phyloP scores from a whole-genome alignment of 1,140 invertebrate species.

The Oedothorax gibbosus region DNA sequence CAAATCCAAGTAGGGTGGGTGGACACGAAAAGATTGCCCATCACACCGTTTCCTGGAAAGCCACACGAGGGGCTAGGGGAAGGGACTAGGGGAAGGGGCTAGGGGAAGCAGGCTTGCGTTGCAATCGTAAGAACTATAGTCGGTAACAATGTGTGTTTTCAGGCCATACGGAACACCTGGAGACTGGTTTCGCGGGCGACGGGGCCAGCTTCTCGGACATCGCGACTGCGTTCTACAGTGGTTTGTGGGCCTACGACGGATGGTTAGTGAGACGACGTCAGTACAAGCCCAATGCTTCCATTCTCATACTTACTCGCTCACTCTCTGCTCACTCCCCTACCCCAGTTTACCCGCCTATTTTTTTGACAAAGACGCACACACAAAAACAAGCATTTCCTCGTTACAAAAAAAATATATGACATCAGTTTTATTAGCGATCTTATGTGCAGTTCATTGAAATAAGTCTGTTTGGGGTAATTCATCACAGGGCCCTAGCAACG shows the following conservation, averaged over 20 bases:
- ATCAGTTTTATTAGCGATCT: too few species aligned
- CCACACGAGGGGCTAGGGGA: not conserved
- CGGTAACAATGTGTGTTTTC: not conserved
- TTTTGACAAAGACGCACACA: too few species aligned
- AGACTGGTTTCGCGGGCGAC: constrained; percentile 68
- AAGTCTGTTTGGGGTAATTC: too few species aligned
- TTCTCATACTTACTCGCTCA: not conserved
- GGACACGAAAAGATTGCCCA: too few species aligned
- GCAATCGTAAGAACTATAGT: not conserved
- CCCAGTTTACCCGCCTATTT: too few species aligned
- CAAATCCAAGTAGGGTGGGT: too few species aligned
- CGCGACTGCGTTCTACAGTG: constrained; percentile 72
- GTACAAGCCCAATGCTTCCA: constrained; percentile 59
- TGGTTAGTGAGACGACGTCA: constrained; percentile 66
- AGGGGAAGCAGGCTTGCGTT: too few species aligned
- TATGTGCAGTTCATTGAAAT: too few species aligned
- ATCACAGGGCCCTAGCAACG: too few species aligned
- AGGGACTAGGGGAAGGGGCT: too few species aligned
- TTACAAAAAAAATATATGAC: too few species aligned
- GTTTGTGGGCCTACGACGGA: constrained; percentile 72
- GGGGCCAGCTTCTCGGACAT: constrained; percentile 67
- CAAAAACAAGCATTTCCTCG: too few species aligned
- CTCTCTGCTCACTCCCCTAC: not conserved
- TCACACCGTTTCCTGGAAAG: not conserved
- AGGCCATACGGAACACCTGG: constrained; percentile 68